These are phyloP conservation scores for Eupleurogrammus muticus DNA, from an alignment of 2,797 vertebrate genomes.

Conservation along the genomic window DNA sequence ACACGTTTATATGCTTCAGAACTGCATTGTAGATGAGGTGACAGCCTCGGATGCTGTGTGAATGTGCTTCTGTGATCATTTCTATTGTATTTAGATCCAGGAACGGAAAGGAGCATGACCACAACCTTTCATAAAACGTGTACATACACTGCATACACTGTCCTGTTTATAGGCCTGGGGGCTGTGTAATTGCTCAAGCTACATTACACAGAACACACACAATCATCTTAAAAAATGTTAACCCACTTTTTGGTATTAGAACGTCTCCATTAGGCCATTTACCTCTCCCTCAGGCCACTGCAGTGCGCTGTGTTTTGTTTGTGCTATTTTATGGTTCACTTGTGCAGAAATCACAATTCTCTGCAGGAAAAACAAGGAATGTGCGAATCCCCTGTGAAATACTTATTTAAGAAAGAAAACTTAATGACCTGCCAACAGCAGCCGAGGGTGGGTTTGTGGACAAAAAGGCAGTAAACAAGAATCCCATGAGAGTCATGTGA, in stretches of 20 bases:
- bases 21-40: neutral
- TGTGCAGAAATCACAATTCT: neutral
- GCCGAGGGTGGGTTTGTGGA: no score
- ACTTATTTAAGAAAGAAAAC: neutral
- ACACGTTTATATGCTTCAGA: slow-evolving; percentile 5
- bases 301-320: slow-evolving; percentile 6
- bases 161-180: neutral
- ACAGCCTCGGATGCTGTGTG: no score
- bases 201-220: neutral
- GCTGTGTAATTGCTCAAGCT: neutral
- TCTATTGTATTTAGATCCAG: no score
- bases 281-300: neutral
- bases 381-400: neutral
- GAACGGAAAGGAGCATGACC: neutral
- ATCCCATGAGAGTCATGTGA: slow-evolving; percentile 46
- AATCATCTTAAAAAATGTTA: neutral
- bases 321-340: neutral
- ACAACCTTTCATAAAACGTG: no score
- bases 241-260: neutral
- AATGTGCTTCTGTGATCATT: neutral
- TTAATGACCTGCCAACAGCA: neutral
- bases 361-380: neutral
- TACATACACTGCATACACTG: no score
- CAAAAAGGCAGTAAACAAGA: slow-evolving; percentile 2
- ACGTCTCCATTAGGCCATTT: neutral